These are phyloP conservation scores for Drosophila tripunctata DNA, from an alignment of 2,888 invertebrate genomes.

Conservation along the genomic window DNA sequence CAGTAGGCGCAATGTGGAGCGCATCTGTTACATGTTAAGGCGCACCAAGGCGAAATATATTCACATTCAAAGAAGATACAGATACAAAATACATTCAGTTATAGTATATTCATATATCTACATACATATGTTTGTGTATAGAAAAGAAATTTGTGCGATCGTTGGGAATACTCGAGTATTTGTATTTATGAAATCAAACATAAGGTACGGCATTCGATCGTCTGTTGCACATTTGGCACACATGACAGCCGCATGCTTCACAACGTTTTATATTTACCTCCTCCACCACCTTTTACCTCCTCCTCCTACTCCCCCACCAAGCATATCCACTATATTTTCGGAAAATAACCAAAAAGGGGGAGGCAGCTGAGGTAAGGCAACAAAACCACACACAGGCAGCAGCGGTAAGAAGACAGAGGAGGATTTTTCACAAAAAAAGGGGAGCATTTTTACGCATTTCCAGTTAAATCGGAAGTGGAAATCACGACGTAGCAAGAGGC, in stretches of 20 bases:
- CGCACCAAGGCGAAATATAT: conserved; percentile 62
- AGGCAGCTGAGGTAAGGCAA: conserved; percentile 7
- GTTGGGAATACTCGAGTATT: conserved; percentile 44
- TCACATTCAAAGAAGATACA: conserved; percentile 25
- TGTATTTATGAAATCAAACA: conserved; percentile 78
- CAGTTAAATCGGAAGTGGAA: conserved; percentile 78
- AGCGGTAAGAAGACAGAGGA: conserved; percentile 3
- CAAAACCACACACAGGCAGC: conserved; percentile 56
- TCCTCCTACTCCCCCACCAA: neutral
- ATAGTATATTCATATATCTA: conserved; percentile 27
- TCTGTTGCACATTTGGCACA: conserved; percentile 74
- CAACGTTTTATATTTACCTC: conserved; percentile 1
- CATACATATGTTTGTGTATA: conserved; percentile 13
- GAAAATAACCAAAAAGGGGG: conserved; percentile 32
- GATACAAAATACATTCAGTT: conserved; percentile 19
- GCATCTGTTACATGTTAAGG: conserved; percentile 81
- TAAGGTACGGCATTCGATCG: conserved; percentile 68
- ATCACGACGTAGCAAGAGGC: conserved; percentile 43
- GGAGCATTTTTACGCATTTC: conserved; percentile 60
- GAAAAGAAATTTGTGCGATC: conserved; percentile 31
- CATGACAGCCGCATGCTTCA: conserved; percentile 75
- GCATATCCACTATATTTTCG: too few relatives aligned
- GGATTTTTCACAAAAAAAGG: conserved; percentile 5
- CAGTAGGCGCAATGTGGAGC: conserved; percentile 73
- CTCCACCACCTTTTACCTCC: too few relatives aligned